Percentiles rank a stretch among this genome's conserved stretches.
phyloP scores from a whole-genome alignment of 2,888 invertebrate species.

The Lamellibrachia satsuma region DNA sequence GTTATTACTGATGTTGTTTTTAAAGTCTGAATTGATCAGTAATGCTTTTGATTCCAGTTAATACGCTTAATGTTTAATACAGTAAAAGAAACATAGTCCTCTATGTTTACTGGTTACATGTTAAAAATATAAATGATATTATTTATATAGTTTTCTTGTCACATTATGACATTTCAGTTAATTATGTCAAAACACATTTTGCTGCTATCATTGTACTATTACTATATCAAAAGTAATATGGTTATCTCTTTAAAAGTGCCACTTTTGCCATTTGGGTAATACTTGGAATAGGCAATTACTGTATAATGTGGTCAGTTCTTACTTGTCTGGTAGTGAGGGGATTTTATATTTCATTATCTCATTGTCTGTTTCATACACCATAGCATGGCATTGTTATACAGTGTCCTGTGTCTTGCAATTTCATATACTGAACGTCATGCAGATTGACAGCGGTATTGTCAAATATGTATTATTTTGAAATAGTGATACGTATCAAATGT shows the following conservation, averaged over 20 bases:
- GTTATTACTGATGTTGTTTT: not conserved
- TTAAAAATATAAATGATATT: not conserved
- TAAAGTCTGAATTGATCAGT: slow-evolving; percentile 4
- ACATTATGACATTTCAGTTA: not conserved
- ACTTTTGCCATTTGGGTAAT: not conserved
- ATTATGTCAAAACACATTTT: not conserved
- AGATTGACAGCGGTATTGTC: not conserved
- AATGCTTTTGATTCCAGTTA: not conserved
- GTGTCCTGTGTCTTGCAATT: not conserved
- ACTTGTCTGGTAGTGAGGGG: too few relatives aligned
- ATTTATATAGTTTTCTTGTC: not conserved
- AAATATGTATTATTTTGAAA: not conserved
- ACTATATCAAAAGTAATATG: not conserved
- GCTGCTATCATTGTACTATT: not conserved
- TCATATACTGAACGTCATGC: not conserved
- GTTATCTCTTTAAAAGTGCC: too few relatives aligned
- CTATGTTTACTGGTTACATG: too few relatives aligned
- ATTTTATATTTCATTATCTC: not conserved
- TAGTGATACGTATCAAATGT: not conserved
- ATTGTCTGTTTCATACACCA: not conserved
- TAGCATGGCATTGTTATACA: not conserved
- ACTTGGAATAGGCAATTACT: not conserved
- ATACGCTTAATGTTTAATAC: not conserved
- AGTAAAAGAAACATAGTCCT: not conserved
- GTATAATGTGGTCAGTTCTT: not conserved